Conservation (phyloP, 2,888 invertebrate genomes). For the Mactromeris polynyma region DNA sequence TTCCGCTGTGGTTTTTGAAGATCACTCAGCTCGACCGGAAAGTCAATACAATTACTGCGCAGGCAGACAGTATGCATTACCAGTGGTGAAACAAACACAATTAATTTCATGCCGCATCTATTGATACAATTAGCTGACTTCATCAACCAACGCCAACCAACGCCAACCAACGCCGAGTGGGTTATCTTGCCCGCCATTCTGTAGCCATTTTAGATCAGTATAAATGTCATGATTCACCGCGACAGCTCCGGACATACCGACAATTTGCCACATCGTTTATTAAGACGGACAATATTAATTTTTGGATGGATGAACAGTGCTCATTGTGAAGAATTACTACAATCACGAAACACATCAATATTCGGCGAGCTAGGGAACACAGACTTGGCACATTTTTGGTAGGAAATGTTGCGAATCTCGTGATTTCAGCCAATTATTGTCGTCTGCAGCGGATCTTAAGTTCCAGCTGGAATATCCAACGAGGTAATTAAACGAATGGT, state of each 20-base stretch:
- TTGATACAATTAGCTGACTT: neutral
- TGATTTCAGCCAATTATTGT: conserved; percentile 15
- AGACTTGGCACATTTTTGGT: conserved; percentile 1
- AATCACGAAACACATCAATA: conserved; percentile 8
- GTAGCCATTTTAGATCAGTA: conserved; percentile 2
- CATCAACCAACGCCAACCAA: neutral
- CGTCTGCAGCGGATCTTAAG: conserved; percentile 12
- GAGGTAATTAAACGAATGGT: conserved; percentile 17
- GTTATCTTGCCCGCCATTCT: neutral
- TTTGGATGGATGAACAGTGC: neutral
- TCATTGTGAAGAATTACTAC: conserved; percentile 12
- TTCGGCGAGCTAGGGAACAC: neutral
- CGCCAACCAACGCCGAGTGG: neutral
- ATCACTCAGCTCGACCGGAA: neutral
- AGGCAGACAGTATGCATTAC: neutral
- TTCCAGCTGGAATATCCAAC: conserved; percentile 13
- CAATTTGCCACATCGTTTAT: conserved; percentile 12
- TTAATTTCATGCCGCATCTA: neutral
- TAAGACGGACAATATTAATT: conserved; percentile 2
- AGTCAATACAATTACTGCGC: neutral
- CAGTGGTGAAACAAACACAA: neutral
- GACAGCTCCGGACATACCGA: neutral
- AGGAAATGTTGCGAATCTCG: neutral
- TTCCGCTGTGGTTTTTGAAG: neutral
- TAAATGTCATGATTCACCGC: neutral